Evolutionary conservation across 2,113 vertebrate species (phyloP).

Genomic region (Cyanoliseus patagonus): DNA sequence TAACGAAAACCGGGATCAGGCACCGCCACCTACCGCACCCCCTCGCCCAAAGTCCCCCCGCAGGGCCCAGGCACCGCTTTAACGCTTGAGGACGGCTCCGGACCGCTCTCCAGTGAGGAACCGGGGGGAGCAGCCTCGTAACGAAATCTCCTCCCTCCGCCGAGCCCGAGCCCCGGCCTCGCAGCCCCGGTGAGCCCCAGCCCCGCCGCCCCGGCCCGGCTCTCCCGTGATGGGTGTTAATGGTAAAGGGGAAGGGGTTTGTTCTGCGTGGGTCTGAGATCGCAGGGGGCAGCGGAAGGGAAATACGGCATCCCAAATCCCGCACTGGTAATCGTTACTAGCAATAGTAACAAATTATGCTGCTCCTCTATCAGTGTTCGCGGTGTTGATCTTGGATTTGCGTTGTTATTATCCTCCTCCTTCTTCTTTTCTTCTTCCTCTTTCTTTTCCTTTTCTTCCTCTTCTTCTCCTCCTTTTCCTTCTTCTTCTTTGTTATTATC

Average conservation of each 20-base stretch:
- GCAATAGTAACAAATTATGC: background rate
- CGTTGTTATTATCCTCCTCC: background rate
- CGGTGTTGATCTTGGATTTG: background rate
- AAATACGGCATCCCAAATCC: background rate
- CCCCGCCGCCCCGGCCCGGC: background rate
- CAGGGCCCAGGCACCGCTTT: background rate
- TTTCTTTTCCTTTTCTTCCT: background rate
- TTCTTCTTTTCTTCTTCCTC: background rate
- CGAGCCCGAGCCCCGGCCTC: background rate
- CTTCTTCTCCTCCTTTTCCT: background rate
- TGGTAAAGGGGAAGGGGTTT: background rate
- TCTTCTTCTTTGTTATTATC: background rate
- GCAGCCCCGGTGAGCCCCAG: background rate
- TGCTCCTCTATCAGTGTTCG: background rate
- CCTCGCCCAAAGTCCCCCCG: background rate
- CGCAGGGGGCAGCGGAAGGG: background rate
- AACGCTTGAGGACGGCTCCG: background rate
- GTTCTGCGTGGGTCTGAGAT: background rate
- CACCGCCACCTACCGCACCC: background rate
- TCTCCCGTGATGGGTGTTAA: background rate
- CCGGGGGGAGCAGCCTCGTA: background rate
- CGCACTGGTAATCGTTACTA: background rate
- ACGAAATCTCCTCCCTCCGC: background rate
- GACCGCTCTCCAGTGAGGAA: background rate
- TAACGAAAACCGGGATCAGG: background rate